Base-by-base conservation (phyloP, 1,140 invertebrate species). In the Nasonia longicornis region DNA sequence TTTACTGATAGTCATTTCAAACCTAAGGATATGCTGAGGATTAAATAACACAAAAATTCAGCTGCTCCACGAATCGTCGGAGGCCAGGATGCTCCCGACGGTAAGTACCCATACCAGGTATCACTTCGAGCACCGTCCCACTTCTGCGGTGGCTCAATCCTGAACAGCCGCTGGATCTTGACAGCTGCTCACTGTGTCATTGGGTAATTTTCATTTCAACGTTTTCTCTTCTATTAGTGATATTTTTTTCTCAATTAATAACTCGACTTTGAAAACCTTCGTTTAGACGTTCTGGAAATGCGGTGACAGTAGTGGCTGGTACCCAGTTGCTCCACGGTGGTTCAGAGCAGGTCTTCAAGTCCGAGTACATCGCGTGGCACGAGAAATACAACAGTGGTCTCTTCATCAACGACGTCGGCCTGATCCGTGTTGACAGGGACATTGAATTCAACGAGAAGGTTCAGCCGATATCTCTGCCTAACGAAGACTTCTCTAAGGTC, bases 101-200 rank as follows among this genome's bases (percentile, higher is more conserved):
- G 83, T 3, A 85, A 89, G 76, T 90, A 89, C 42, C 90, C 90
- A 3, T 88, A 90, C 76, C 89, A 90, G 83, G 83, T 90, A 11
- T 89, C 89, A 14, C 70, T 90, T 26, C 77, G 87, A 16, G 81
- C 77, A 2, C 26, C 38, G 0, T 83, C 82, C 0, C 89, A 89
- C 64, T 85, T 83, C 76, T 92, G 92, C 79, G 92, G 92, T 0
- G 92, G 90, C 3, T 90, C 91, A 2, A 88, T 92, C 0, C 84
- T 92, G 26, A 89, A 88, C 16, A 78, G 82, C 2, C 85, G 87
- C 80, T 92, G 84, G 84, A 87, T 92, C 20, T 82, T 92, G 7
- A 92, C 92, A 1, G 92, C 92, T 7, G 91, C 91, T n/a, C 92
- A 92, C 81, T 92, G 92, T 26, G 45, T 75, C 11, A 1, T 52